Conservation (phyloP, 2,113 vertebrate species). For the Pimephales promelas region DNA sequence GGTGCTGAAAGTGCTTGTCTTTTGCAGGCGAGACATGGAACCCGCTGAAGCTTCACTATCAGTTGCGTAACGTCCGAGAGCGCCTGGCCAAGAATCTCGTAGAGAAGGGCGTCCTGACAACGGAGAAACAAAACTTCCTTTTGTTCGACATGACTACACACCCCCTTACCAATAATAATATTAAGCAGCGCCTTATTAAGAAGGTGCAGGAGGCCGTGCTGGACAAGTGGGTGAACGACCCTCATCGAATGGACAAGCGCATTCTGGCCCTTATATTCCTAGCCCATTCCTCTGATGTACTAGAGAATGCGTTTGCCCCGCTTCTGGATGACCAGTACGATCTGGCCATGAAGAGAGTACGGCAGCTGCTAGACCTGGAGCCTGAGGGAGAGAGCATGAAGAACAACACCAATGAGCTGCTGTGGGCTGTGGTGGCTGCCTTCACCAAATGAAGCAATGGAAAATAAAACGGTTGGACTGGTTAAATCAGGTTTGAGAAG, state of each 20-base stretch:
- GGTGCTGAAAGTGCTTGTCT: not conserved
- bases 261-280: constrained; percentile 91
- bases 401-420: constrained; percentile 85
- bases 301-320: constrained; percentile 94
- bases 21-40: constrained; percentile 93
- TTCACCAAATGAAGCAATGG: constrained; percentile 88
- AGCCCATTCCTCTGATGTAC: constrained; percentile 91
- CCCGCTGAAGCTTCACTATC: constrained; percentile 95
- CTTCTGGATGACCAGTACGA: constrained; percentile 96
- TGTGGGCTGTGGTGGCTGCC: constrained; percentile 94
- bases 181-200: constrained; percentile 95
- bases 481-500: constrained; percentile 36
- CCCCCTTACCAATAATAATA: constrained; percentile 93
- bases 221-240: constrained; percentile 94
- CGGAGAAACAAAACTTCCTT: constrained; percentile 98
- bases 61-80: constrained; percentile 92
- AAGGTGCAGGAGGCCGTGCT: constrained; percentile 93
- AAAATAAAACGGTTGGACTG: constrained; percentile 28
- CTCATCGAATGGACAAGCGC: constrained; percentile 94
- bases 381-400: constrained; percentile 93
- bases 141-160: constrained; percentile 98
- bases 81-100: constrained; percentile 94
- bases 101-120: constrained; percentile 94
- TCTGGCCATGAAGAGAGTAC: constrained; percentile 93
- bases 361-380: constrained; percentile 92